Conservation (phyloP, 1,140 invertebrate genomes). For the Temnothorax curvispinosus region DNA sequence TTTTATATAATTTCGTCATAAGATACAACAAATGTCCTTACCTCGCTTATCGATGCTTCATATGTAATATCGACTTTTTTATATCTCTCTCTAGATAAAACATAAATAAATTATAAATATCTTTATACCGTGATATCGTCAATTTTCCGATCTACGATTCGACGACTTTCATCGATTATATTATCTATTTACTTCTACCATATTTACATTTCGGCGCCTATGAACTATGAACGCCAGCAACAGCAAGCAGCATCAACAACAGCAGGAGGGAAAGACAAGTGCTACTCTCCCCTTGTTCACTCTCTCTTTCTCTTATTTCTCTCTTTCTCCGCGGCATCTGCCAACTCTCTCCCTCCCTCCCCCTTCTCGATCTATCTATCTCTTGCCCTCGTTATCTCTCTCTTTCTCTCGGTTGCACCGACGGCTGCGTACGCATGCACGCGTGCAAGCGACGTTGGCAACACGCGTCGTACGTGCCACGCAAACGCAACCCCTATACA, state of each 20-base stretch:
- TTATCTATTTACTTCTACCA: background rate
- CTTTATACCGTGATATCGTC: background rate
- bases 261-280: slow-evolving; percentile 75
- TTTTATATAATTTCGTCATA: background rate
- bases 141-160: background rate
- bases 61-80: background rate
- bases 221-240: slow-evolving; percentile 28
- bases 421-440: slow-evolving; percentile 26
- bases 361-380: background rate
- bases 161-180: background rate
- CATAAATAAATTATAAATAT: background rate
- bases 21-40: background rate
- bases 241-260: slow-evolving; percentile 58
- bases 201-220: slow-evolving; percentile 5
- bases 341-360: background rate
- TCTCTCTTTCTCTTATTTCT: slow-evolving; percentile 29
- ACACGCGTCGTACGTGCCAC: slow-evolving; percentile 51
- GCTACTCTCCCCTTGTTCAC: slow-evolving; percentile 40
- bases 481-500: slow-evolving; percentile 49
- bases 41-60: background rate
- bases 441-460: slow-evolving; percentile 61
- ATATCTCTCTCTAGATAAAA: background rate
- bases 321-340: slow-evolving; percentile 55
- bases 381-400: slow-evolving; percentile 18
- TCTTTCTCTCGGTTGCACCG: slow-evolving; percentile 42